Conservation (phyloP, 2,797 vertebrate genomes). For the Cyprinella venusta region DNA sequence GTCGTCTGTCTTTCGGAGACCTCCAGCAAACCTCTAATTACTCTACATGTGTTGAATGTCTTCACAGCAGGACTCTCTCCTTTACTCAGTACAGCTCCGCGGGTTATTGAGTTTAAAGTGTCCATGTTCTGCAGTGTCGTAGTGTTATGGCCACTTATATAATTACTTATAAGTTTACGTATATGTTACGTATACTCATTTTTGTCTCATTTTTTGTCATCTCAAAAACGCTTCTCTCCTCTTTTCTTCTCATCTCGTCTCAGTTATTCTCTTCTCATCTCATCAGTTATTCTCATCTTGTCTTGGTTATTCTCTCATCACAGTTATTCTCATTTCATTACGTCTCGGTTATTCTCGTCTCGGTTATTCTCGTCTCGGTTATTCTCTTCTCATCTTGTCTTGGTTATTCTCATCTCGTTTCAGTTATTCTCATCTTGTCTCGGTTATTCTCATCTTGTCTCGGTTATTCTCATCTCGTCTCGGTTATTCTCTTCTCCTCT, state of each 20-base stretch:
- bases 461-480: background rate
- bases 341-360: background rate
- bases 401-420: background rate
- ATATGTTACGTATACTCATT: background rate
- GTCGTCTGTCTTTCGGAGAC: conserved; percentile 22
- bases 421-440: background rate
- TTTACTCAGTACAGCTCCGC: background rate
- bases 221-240: background rate
- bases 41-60: conserved; percentile 27
- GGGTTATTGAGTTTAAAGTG: background rate
- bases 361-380: background rate
- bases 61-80: conserved; percentile 23
- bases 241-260: fast-evolving
- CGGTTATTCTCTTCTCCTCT: too few species aligned
- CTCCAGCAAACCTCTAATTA: conserved; percentile 47
- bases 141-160: background rate
- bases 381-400: background rate
- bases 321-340: background rate
- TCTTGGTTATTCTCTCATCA: background rate
- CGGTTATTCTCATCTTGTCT: background rate
- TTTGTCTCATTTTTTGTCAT: background rate
- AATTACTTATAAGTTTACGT: background rate
- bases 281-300: fast-evolving
- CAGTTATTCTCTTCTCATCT: background rate
- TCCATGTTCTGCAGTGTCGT: background rate